These are phyloP conservation scores for Morpho achilles DNA, from an alignment of 2,888 invertebrate genomes.

Conservation along the genomic window DNA sequence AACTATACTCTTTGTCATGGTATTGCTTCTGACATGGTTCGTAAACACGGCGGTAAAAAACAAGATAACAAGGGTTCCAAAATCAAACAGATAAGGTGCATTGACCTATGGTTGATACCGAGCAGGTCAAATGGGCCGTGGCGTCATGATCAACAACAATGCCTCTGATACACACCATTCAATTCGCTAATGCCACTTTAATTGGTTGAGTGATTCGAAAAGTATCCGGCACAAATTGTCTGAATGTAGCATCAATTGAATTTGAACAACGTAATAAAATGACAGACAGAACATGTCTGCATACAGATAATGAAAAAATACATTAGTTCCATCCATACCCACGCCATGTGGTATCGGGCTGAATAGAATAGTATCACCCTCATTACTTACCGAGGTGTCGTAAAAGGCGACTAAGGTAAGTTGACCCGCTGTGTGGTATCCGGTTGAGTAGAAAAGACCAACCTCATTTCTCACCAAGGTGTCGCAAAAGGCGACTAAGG, in stretches of 20 bases:
- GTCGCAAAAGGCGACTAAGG: too few relatives aligned
- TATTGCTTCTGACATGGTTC: constrained; percentile 8
- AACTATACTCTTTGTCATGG: constrained; percentile 2
- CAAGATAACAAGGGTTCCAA: constrained; percentile 33
- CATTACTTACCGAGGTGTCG: too few relatives aligned
- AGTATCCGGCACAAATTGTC: constrained; percentile 38
- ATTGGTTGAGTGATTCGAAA: constrained; percentile 65
- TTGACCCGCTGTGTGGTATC: too few relatives aligned
- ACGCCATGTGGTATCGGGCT: too few relatives aligned
- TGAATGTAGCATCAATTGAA: constrained; percentile 34
- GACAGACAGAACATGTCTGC: too few relatives aligned
- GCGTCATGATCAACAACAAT: constrained; percentile 57
- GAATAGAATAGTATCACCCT: too few relatives aligned
- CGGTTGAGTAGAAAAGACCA: too few relatives aligned
- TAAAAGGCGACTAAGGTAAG: too few relatives aligned
- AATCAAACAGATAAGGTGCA: constrained; percentile 47
- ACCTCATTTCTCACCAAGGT: too few relatives aligned
- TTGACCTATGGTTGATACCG: constrained; percentile 44
- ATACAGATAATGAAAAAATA: too few relatives aligned
- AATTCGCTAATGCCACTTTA: constrained; percentile 69
- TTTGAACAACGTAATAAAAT: constrained; percentile 15
- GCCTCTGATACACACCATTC: constrained; percentile 63
- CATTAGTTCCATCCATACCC: too few relatives aligned
- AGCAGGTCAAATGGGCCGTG: constrained; percentile 62
- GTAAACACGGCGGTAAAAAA: constrained; percentile 27